Conservation (phyloP, 2,113 vertebrate genomes). For the Nerophis lumbriciformis region DNA sequence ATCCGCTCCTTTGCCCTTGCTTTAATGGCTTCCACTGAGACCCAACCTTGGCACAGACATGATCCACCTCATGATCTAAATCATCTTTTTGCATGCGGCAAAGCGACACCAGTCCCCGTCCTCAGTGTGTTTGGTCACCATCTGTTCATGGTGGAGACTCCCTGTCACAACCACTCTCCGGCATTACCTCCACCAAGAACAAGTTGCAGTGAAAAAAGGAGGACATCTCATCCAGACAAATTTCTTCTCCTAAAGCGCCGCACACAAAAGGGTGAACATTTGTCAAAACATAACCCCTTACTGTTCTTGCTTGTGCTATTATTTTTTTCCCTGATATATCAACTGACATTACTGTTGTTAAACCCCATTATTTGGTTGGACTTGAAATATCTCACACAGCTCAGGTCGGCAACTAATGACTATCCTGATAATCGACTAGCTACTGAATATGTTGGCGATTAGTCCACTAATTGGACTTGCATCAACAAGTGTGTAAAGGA, state of each 20-base stretch:
- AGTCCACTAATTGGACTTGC: too few relatives aligned
- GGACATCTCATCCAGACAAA: neutral
- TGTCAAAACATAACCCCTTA: neutral
- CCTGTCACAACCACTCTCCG: slow-evolving; percentile 34
- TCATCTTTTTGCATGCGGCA: slow-evolving; percentile 18
- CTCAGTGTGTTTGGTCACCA: slow-evolving; percentile 52
- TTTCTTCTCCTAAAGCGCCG: neutral
- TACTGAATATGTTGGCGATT: too few relatives aligned
- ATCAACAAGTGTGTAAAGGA: too few relatives aligned
- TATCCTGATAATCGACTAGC: too few relatives aligned
- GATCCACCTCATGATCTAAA: slow-evolving; percentile 18
- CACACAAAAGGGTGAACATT: neutral
- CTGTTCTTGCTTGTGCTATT: neutral
- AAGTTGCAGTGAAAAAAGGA: neutral
- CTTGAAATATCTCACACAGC: too few relatives aligned
- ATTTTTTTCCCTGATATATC: too few relatives aligned
- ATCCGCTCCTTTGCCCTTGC: slow-evolving; percentile 4
- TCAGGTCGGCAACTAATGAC: too few relatives aligned
- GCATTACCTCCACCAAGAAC: slow-evolving; percentile 6
- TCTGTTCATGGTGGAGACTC: slow-evolving; percentile 52
- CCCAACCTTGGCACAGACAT: slow-evolving; percentile 5
- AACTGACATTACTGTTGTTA: too few relatives aligned
- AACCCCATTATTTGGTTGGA: too few relatives aligned
- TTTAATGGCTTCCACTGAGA: slow-evolving; percentile 6
- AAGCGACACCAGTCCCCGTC: slow-evolving; percentile 48